Conservation (phyloP, 2,888 invertebrate genomes). For the Polylopha cassiicola region DNA sequence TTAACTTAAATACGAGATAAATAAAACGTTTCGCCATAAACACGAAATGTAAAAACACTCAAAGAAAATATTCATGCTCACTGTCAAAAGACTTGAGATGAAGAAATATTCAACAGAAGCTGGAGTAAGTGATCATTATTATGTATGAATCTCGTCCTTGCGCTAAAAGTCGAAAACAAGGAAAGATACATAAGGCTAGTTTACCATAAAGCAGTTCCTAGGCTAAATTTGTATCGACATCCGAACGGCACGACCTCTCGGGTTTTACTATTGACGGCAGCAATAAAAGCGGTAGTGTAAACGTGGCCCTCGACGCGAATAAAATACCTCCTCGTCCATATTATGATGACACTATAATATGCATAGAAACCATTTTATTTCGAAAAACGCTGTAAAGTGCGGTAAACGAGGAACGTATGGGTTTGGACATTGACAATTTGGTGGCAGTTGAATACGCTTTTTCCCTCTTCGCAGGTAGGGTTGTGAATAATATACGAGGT, state of each 20-base stretch:
- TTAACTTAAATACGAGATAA: not conserved
- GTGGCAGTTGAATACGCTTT: slow-evolving; percentile 52
- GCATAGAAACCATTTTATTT: slow-evolving; percentile 73
- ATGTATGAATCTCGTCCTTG: slow-evolving; percentile 14
- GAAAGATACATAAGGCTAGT: slow-evolving; percentile 16
- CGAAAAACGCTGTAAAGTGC: slow-evolving; percentile 50
- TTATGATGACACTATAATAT: slow-evolving; percentile 74
- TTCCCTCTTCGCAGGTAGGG: slow-evolving; percentile 49
- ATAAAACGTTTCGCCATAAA: not conserved
- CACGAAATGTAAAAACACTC: not conserved
- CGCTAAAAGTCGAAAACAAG: slow-evolving; percentile 4
- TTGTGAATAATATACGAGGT: slow-evolving; percentile 66
- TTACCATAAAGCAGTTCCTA: slow-evolving; percentile 25
- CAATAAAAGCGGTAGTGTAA: slow-evolving; percentile 60
- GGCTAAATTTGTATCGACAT: slow-evolving; percentile 32
- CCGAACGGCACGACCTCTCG: slow-evolving; percentile 44
- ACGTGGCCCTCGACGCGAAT: slow-evolving; percentile 57
- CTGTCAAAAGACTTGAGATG: slow-evolving; percentile 15
- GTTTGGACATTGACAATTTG: slow-evolving; percentile 56
- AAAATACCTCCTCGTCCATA: slow-evolving; percentile 60
- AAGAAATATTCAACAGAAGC: slow-evolving; percentile 18
- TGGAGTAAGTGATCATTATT: slow-evolving; percentile 18
- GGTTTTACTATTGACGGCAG: slow-evolving; percentile 64
- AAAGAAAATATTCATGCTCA: slow-evolving; percentile 5
- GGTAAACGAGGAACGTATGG: slow-evolving; percentile 26